Evolutionary conservation across 1,140 invertebrate species (phyloP).

Genomic region (Macrosteles quadrilineatus): DNA sequence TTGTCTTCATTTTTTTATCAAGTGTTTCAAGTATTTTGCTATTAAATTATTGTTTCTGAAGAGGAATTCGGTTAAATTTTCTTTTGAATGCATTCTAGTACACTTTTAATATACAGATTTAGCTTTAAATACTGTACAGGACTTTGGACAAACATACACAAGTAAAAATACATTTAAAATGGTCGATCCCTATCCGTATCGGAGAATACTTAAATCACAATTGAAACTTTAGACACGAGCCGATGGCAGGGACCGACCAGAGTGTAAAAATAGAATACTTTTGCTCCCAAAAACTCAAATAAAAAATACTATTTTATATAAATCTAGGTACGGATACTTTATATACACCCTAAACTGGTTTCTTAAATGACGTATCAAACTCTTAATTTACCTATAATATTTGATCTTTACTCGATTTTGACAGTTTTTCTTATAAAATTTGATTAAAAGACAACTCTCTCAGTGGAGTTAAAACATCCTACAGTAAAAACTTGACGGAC

Average conservation of each 20-base stretch:
- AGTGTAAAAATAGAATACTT: slow-evolving; percentile 28
- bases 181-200: background rate
- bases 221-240: background rate
- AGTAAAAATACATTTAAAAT: slow-evolving; percentile 11
- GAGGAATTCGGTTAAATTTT: background rate
- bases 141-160: slow-evolving; percentile 5
- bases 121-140: slow-evolving; percentile 16
- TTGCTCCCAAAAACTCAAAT: slow-evolving; percentile 29
- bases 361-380: slow-evolving; percentile 20
- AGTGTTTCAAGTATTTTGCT: background rate
- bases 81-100: slow-evolving; percentile 18
- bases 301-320: slow-evolving; percentile 29
- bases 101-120: slow-evolving; percentile 2
- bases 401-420: slow-evolving; percentile 8
- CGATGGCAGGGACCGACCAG: background rate
- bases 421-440: slow-evolving; percentile 13
- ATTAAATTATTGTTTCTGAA: background rate
- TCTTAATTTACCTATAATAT: slow-evolving; percentile 10
- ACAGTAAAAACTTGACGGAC: background rate
- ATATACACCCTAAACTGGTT: slow-evolving; percentile 22
- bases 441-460: background rate
- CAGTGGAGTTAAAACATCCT: background rate
- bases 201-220: background rate
- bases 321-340: slow-evolving; percentile 21
- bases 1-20: background rate